Conservation (phyloP, 2,888 invertebrate genomes). For the Muscina levida region DNA sequence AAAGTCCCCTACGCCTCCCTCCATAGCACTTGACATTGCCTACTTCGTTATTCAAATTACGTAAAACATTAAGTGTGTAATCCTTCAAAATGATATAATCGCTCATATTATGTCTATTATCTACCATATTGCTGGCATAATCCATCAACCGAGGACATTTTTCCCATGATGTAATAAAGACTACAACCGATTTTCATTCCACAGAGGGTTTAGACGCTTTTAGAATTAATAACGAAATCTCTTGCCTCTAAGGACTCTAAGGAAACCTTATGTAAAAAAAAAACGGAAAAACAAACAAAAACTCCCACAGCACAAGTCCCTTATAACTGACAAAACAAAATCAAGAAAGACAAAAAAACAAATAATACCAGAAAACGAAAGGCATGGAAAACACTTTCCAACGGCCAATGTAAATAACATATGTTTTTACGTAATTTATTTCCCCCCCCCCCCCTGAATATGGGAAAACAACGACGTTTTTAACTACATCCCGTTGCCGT, state of each 20-base stretch:
- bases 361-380: no score
- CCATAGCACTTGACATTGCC: no score
- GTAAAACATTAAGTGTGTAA: no score
- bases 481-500: slow-evolving; percentile 1
- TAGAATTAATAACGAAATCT: slow-evolving; percentile 23
- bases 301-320: background rate
- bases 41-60: no score
- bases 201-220: slow-evolving; percentile 17
- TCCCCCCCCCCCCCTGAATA: background rate
- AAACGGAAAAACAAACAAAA: background rate
- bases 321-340: background rate
- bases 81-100: no score
- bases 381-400: slow-evolving; percentile 22
- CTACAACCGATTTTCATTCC: no score
- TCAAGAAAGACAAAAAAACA: no score
- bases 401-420: slow-evolving; percentile 43
- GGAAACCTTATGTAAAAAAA: background rate
- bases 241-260: slow-evolving; percentile 8
- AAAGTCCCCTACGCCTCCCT: no score
- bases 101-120: no score
- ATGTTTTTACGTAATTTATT: slow-evolving; percentile 5
- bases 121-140: background rate
- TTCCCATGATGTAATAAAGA: no score
- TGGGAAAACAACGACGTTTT: slow-evolving; percentile 19
- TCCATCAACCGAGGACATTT: slow-evolving; percentile 19